A percentile compares a stretch with the other conserved stretches of the same genome.
phyloP scores from a whole-genome alignment of 1,140 invertebrate species.

The Penaeus vannamei region DNA sequence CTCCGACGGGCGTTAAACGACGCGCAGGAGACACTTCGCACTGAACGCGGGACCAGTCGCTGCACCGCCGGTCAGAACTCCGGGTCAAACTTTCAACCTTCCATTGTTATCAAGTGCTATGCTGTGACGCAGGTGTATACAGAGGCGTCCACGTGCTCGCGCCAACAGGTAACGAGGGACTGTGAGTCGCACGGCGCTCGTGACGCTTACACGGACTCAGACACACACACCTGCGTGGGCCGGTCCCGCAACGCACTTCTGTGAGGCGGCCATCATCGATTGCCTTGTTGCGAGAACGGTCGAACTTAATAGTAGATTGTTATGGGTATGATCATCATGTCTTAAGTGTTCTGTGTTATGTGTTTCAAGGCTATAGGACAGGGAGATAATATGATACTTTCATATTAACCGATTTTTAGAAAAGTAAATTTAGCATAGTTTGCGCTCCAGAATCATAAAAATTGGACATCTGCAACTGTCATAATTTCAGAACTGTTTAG shows the following conservation, averaged over 20 bases:
- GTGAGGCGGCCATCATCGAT: constrained; percentile 38
- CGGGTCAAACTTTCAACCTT: too few relatives aligned
- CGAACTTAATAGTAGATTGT: neutral
- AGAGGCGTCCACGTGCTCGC: neutral
- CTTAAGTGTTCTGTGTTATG: neutral
- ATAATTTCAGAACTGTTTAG: neutral
- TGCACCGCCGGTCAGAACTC: too few relatives aligned
- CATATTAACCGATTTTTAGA: too few relatives aligned
- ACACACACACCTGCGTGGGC: constrained; percentile 55
- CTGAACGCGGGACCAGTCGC: too few relatives aligned
- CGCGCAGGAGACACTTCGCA: too few relatives aligned
- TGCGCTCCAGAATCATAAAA: neutral
- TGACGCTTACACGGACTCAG: neutral
- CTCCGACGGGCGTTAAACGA: too few relatives aligned
- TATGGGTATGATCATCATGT: neutral
- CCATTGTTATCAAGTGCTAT: too few relatives aligned
- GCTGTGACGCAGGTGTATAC: too few relatives aligned
- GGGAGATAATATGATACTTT: too few relatives aligned
- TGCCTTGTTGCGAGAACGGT: constrained; percentile 39
- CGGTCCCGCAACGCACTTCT: constrained; percentile 52
- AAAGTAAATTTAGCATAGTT: neutral
- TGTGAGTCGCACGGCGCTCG: constrained; percentile 14
- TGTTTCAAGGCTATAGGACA: too few relatives aligned
- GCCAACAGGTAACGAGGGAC: constrained; percentile 59
- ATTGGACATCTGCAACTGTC: neutral